Percentiles rank a stretch among this genome's conserved stretches.
Evolutionary conservation across 2,113 vertebrate species (phyloP).

Genomic region (Pardalotus punctatus): DNA sequence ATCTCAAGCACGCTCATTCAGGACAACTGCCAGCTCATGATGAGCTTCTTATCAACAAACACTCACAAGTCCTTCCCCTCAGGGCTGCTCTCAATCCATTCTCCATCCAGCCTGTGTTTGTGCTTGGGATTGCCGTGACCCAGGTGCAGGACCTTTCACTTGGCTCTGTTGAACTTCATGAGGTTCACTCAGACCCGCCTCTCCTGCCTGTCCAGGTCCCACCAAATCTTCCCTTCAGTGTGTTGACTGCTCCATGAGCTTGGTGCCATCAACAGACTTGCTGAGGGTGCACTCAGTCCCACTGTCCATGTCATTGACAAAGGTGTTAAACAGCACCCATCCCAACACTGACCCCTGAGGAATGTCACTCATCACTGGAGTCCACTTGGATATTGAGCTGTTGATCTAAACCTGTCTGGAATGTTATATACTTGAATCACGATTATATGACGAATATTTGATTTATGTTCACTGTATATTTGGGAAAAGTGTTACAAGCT

Average conservation of each 20-base stretch:
- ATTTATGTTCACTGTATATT: slow-evolving; percentile 13
- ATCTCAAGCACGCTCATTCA: no score
- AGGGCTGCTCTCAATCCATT: neutral
- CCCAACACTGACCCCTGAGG: neutral
- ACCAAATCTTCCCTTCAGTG: neutral
- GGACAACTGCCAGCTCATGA: neutral
- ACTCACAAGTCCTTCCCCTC: neutral
- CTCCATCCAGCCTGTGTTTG: neutral
- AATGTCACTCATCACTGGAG: neutral
- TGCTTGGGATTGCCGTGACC: neutral
- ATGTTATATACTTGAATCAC: neutral
- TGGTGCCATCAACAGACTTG: neutral
- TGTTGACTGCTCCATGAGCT: neutral
- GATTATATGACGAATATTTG: neutral
- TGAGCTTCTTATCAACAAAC: neutral
- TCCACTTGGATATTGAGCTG: no score
- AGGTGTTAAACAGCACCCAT: fast-evolving
- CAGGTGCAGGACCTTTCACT: neutral
- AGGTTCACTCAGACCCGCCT: neutral
- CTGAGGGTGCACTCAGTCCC: fast-evolving
- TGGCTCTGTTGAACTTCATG: neutral
- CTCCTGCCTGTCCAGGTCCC: neutral
- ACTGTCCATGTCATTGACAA: neutral
- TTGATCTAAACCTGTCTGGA: neutral
- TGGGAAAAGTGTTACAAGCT: neutral